phyloP scores from a whole-genome alignment of 2,797 vertebrate genomes.

The Acestrorhynchus altus region DNA sequence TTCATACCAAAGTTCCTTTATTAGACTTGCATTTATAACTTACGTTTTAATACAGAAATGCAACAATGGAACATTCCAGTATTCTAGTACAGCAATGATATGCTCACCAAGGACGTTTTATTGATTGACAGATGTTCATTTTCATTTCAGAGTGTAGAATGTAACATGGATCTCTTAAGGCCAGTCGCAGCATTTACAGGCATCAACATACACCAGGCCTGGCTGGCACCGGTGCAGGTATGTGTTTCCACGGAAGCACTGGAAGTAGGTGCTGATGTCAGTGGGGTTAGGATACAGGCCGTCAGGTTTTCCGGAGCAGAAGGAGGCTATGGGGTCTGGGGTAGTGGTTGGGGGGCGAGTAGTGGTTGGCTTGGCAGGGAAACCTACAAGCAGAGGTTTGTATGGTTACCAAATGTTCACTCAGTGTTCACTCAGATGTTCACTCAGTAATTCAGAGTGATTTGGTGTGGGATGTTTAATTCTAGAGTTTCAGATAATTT shows the following conservation, averaged over 20 bases:
- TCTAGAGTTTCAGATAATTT: too few species aligned
- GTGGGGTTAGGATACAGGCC: conserved; percentile 72
- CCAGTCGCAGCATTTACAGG: conserved; percentile 81
- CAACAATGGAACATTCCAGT: too few species aligned
- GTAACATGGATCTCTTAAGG: conserved; percentile 59
- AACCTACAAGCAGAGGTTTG: conserved; percentile 65
- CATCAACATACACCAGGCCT: conserved; percentile 75
- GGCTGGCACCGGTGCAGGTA: conserved; percentile 77
- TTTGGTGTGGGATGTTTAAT: too few species aligned
- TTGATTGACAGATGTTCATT: too few species aligned
- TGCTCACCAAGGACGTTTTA: too few species aligned
- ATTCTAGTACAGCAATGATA: too few species aligned
- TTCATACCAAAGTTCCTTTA: too few species aligned
- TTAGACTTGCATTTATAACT: too few species aligned
- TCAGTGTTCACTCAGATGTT: too few species aligned
- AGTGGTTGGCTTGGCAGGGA: conserved; percentile 77
- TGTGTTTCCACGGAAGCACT: conserved; percentile 76
- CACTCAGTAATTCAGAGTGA: too few species aligned
- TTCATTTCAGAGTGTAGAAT: too few species aligned
- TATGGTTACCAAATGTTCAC: background rate
- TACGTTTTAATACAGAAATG: background rate
- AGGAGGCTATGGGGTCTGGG: conserved; percentile 65
- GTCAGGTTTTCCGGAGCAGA: conserved; percentile 72
- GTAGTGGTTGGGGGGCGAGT: conserved; percentile 73
- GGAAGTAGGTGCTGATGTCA: conserved; percentile 73